phyloP scores from a whole-genome alignment of 1,140 invertebrate species.

The Leptonema lineaticorne region DNA sequence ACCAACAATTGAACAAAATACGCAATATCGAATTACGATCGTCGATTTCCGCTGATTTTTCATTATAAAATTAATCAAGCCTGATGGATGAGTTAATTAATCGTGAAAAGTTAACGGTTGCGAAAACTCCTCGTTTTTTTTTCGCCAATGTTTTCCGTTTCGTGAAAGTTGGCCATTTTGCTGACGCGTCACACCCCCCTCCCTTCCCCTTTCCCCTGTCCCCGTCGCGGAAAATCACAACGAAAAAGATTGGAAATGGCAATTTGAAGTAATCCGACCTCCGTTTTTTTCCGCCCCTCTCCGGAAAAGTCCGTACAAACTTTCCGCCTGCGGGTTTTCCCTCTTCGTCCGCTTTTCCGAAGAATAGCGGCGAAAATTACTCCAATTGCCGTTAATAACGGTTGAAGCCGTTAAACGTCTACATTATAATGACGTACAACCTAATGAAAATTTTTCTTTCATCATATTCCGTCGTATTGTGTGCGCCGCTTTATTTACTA shows the following conservation, averaged over 20 bases:
- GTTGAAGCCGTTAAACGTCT: conserved; percentile 6
- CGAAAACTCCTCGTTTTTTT: too few relatives aligned
- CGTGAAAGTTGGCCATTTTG: too few relatives aligned
- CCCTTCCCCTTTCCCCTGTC: neutral
- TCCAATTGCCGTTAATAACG: conserved; percentile 19
- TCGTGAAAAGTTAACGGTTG: too few relatives aligned
- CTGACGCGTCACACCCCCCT: neutral
- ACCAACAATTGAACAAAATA: too few relatives aligned
- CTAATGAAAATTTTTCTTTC: neutral
- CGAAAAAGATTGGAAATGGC: neutral
- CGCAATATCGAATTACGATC: too few relatives aligned
- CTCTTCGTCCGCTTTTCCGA: too few relatives aligned
- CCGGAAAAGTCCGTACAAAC: conserved; percentile 15
- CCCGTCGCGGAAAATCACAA: neutral
- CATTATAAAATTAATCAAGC: too few relatives aligned
- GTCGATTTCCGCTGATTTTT: too few relatives aligned
- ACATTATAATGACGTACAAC: conserved; percentile 8
- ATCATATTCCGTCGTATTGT: neutral
- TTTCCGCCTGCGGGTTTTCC: neutral
- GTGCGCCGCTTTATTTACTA: neutral
- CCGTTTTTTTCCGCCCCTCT: conserved; percentile 10
- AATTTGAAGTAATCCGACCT: conserved; percentile 5
- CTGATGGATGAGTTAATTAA: too few relatives aligned
- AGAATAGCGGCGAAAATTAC: conserved; percentile 8
- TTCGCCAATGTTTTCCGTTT: too few relatives aligned